phyloP scores from a whole-genome alignment of 1,140 invertebrate genomes.

The Eciton burchellii region DNA sequence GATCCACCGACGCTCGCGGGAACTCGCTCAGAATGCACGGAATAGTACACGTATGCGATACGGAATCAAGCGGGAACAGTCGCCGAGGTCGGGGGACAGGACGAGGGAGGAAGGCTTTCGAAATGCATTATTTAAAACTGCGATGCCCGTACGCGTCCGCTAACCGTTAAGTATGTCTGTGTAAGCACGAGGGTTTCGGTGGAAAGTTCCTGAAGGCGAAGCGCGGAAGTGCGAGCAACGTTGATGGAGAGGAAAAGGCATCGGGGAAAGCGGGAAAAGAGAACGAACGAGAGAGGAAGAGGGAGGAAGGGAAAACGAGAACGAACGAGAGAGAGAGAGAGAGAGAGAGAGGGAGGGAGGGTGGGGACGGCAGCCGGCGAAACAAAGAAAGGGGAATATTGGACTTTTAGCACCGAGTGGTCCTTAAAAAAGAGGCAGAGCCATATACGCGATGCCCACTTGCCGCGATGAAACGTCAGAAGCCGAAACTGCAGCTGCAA shows the following conservation, averaged over 20 bases:
- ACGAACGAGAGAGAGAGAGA: neutral
- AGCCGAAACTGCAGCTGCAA: slow-evolving; percentile 68
- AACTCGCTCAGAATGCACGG: neutral
- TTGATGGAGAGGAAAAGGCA: slow-evolving; percentile 45
- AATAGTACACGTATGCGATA: neutral
- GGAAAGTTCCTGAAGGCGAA: slow-evolving; percentile 54
- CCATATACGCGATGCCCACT: slow-evolving; percentile 71
- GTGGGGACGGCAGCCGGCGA: neutral
- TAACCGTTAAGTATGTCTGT: slow-evolving; percentile 29
- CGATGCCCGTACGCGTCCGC: slow-evolving; percentile 10
- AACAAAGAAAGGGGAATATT: slow-evolving; percentile 62
- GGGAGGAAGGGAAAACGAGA: neutral
- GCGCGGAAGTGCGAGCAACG: slow-evolving; percentile 45
- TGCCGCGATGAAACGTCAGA: slow-evolving; percentile 75
- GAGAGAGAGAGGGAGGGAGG: neutral
- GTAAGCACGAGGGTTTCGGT: slow-evolving; percentile 37
- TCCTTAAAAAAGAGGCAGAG: slow-evolving; percentile 67
- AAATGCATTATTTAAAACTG: slow-evolving; percentile 45
- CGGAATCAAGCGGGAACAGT: neutral
- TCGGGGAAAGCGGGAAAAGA: slow-evolving; percentile 22
- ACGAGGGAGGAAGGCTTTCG: neutral
- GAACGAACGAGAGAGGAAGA: neutral
- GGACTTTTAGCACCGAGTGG: slow-evolving; percentile 76
- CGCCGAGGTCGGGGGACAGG: neutral
- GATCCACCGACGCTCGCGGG: neutral